Percentiles rank a stretch among this genome's conserved stretches.
phyloP scores from a whole-genome alignment of 2,888 invertebrate genomes.

The Drosophila parthenogenetica region DNA sequence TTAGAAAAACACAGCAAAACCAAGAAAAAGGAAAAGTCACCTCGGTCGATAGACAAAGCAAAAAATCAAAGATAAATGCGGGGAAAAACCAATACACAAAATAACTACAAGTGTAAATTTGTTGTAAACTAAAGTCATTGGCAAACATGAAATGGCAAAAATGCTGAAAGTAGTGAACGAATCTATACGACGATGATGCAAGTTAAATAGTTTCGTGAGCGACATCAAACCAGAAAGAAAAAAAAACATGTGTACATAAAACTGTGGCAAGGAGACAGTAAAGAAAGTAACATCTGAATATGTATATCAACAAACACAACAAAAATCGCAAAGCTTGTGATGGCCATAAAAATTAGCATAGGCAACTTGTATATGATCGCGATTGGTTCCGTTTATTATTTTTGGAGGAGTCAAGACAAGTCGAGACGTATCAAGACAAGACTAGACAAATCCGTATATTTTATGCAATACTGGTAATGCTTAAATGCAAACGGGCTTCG shows the following conservation, averaged over 20 bases:
- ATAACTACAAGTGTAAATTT: slow-evolving; percentile 20
- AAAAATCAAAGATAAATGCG: slow-evolving; percentile 51
- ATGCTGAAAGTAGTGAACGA: neutral
- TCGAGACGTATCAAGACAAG: neutral
- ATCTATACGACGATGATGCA: slow-evolving; percentile 31
- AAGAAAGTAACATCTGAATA: neutral
- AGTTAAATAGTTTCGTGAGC: slow-evolving; percentile 43
- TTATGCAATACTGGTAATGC: slow-evolving; percentile 71
- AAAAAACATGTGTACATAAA: slow-evolving; percentile 32
- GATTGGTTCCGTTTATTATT: slow-evolving; percentile 68
- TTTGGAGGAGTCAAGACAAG: slow-evolving; percentile 46
- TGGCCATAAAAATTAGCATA: slow-evolving; percentile 69
- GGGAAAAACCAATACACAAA: neutral
- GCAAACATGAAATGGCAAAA: slow-evolving; percentile 57
- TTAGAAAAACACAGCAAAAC: slow-evolving; percentile 29
- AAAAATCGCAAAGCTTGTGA: slow-evolving; percentile 35
- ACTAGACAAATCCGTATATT: slow-evolving; percentile 47
- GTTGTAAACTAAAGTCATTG: slow-evolving; percentile 58
- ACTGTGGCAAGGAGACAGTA: slow-evolving; percentile 72
- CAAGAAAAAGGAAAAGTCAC: slow-evolving; percentile 21
- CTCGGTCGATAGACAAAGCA: slow-evolving; percentile 65
- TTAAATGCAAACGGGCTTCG: slow-evolving; percentile 64
- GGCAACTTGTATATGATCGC: slow-evolving; percentile 40
- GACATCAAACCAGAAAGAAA: slow-evolving; percentile 22
- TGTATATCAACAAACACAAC: neutral